These are phyloP conservation scores for Microtus obscurus DNA, from an alignment of 2,797 vertebrate species.

Conservation along the genomic window DNA sequence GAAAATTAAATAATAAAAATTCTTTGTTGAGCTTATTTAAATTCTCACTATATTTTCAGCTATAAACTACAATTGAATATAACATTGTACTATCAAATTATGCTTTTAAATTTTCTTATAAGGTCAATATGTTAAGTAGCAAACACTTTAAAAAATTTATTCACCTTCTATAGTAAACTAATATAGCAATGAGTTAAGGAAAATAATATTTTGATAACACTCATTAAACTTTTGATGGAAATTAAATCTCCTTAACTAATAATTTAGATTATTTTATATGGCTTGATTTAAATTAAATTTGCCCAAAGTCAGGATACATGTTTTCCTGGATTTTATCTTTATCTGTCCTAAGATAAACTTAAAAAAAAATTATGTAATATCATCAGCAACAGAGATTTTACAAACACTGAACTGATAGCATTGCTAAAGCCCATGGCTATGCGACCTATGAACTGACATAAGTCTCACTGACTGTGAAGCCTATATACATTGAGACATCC, in stretches of 20 bases:
- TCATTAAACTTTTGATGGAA: constrained; percentile 12
- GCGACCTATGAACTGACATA: not conserved
- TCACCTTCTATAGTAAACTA: not conserved
- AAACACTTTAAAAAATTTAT: not conserved
- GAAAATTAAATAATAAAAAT: not conserved
- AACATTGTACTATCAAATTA: not conserved
- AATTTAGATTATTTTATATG: constrained; percentile 28
- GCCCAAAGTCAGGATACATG: not conserved
- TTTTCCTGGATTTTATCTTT: constrained; percentile 58
- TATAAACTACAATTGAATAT: not conserved
- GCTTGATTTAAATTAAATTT: constrained; percentile 50
- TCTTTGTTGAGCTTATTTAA: constrained; percentile 15
- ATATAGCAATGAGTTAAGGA: not conserved
- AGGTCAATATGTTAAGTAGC: not conserved
- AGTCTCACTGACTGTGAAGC: not conserved
- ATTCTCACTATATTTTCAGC: not conserved
- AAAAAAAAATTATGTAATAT: not conserved
- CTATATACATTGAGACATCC: constrained; percentile 36
- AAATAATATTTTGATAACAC: not conserved
- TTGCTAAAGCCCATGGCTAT: constrained; percentile 43
- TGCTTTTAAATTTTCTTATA: not conserved
- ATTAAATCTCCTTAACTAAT: constrained; percentile 48
- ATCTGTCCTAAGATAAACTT: not conserved
- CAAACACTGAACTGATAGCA: not conserved
- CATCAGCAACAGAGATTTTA: constrained; percentile 47